These are phyloP conservation scores for Rhea americana DNA, from an alignment of 2,113 vertebrate genomes.

Conservation along the genomic window DNA sequence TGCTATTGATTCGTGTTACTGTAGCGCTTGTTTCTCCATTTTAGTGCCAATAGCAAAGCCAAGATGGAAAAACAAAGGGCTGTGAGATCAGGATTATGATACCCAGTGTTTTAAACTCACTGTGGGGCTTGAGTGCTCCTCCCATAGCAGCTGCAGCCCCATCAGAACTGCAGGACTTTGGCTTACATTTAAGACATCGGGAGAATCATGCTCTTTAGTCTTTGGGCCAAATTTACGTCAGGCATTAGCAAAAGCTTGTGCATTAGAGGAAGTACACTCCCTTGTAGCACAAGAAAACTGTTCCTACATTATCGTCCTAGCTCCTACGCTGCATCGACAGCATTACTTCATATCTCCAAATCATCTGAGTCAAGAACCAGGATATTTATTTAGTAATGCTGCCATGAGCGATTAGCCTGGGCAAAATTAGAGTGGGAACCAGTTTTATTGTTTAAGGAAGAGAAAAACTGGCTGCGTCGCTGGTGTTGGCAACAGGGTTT, in stretches of 20 bases:
- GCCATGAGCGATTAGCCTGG: neutral
- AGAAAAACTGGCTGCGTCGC: neutral
- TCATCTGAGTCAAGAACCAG: slow-evolving; percentile 31
- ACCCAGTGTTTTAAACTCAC: neutral
- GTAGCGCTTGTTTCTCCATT: neutral
- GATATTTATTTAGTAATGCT: slow-evolving; percentile 43
- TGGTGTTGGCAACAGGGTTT: no score
- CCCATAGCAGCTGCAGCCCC: neutral
- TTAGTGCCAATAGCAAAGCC: neutral
- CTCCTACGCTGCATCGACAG: slow-evolving; percentile 11
- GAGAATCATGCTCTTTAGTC: neutral
- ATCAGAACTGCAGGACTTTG: neutral
- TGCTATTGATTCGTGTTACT: neutral
- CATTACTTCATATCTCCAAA: slow-evolving; percentile 45
- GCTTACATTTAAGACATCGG: neutral
- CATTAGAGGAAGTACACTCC: neutral
- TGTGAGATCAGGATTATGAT: neutral
- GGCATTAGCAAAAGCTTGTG: neutral
- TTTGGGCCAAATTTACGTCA: neutral
- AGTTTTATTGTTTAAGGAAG: slow-evolving; percentile 30
- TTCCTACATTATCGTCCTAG: slow-evolving; percentile 1
- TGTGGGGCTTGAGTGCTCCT: neutral
- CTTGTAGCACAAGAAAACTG: neutral
- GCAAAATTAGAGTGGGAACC: slow-evolving; percentile 5
- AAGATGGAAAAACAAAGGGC: neutral